A percentile compares a stretch with the other conserved stretches of the same genome.
Evolutionary conservation across 2,888 invertebrate genomes (phyloP).

Genomic region (Clivina fossor): DNA sequence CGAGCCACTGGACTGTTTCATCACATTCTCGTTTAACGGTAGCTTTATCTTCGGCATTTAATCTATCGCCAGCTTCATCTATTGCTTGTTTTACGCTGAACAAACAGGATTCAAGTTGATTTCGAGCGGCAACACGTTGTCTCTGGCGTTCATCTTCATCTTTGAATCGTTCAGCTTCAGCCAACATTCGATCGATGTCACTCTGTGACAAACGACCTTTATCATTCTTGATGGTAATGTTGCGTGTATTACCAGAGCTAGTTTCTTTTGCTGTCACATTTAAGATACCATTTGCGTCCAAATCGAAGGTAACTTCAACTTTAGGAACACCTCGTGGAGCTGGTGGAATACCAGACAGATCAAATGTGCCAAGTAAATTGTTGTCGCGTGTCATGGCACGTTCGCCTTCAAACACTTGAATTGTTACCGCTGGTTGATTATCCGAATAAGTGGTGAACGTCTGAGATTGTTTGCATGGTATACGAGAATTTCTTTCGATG

Average conservation of each 20-base stretch:
- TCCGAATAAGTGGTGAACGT: slow-evolving; percentile 69
- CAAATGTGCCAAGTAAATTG: slow-evolving; percentile 67
- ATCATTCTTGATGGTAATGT: slow-evolving; percentile 81
- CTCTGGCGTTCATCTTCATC: slow-evolving; percentile 72
- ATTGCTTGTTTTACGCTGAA: slow-evolving; percentile 70
- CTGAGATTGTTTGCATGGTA: slow-evolving; percentile 60
- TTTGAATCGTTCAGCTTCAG: slow-evolving; percentile 72
- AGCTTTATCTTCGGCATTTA: slow-evolving; percentile 66
- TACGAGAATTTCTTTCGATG: slow-evolving; percentile 59
- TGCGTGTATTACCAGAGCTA: slow-evolving; percentile 65
- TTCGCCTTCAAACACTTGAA: slow-evolving; percentile 69
- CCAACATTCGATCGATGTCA: slow-evolving; percentile 79
- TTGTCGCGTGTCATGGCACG: slow-evolving; percentile 80
- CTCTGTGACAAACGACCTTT: slow-evolving; percentile 77
- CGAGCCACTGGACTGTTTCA: slow-evolving; percentile 66
- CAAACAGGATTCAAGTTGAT: slow-evolving; percentile 70
- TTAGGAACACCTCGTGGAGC: slow-evolving; percentile 69
- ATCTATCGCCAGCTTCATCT: slow-evolving; percentile 63
- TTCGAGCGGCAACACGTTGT: slow-evolving; percentile 67
- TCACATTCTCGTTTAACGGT: slow-evolving; percentile 58
- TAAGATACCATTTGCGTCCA: slow-evolving; percentile 73
- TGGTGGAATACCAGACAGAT: slow-evolving; percentile 68
- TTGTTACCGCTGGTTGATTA: slow-evolving; percentile 65
- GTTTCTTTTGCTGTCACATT: slow-evolving; percentile 60
- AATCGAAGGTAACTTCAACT: slow-evolving; percentile 71